phyloP scores from a whole-genome alignment of 2,113 vertebrate species.

The Peromyscus leucopus region DNA sequence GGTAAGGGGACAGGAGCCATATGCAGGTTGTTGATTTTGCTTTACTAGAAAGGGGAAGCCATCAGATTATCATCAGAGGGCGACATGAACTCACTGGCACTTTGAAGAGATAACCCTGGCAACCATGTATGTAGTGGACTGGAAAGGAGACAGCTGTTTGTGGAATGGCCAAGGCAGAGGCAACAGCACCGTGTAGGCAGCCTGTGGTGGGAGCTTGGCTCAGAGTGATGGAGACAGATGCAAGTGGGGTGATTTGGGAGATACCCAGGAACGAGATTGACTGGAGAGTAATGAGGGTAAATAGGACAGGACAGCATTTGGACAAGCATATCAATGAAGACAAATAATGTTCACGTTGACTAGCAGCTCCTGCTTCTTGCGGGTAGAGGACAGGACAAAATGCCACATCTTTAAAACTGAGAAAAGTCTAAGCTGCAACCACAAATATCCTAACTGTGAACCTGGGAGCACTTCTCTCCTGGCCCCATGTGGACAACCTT shows the following conservation, averaged over 20 bases:
- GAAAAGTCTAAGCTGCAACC: neutral
- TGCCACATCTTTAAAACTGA: neutral
- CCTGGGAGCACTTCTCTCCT: neutral
- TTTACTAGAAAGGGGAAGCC: neutral
- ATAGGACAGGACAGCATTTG: neutral
- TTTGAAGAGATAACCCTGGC: neutral
- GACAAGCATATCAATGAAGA: neutral
- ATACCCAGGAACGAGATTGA: neutral
- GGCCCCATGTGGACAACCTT: fast-evolving
- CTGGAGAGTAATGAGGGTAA: neutral
- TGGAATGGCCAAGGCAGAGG: too few species aligned
- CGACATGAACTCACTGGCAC: neutral
- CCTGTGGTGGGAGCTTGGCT: neutral
- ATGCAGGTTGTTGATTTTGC: neutral
- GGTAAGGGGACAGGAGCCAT: too few species aligned
- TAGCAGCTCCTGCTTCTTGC: neutral
- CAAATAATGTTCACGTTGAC: neutral
- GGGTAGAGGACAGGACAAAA: neutral
- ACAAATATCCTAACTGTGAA: neutral
- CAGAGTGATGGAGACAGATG: neutral
- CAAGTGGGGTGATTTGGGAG: neutral
- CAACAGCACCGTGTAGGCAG: neutral
- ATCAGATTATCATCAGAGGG: neutral
- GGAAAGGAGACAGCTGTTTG: neutral
- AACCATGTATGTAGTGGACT: neutral